These are phyloP conservation scores for Aphaenogaster rudis DNA, from an alignment of 1,140 invertebrate species.

Conservation along the genomic window DNA sequence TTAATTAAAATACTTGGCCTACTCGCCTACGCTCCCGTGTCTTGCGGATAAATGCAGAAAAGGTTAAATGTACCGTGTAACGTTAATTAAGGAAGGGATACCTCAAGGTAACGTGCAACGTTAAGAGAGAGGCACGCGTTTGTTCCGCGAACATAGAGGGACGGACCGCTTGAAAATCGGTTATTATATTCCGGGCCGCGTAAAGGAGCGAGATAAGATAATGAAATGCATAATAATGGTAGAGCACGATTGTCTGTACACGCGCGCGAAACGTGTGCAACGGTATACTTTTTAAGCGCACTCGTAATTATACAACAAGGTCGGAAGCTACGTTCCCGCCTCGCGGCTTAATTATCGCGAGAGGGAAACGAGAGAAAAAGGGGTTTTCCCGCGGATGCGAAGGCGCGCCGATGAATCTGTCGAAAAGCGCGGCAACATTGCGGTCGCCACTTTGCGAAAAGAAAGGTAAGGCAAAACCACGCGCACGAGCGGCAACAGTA, in stretches of 20 bases:
- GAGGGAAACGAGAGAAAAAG: not conserved
- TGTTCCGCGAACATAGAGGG: not conserved
- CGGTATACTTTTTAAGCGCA: slow-evolving; percentile 35
- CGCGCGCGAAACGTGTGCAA: not conserved
- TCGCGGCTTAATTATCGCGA: slow-evolving; percentile 45
- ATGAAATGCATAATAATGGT: slow-evolving; percentile 49
- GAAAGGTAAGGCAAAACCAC: slow-evolving; percentile 22
- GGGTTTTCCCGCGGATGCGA: not conserved
- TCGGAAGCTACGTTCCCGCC: not conserved
- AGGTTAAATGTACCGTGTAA: not conserved
- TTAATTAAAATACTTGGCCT: slow-evolving; percentile 44
- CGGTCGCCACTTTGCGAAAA: slow-evolving; percentile 27
- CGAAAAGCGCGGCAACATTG: slow-evolving; percentile 51
- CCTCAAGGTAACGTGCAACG: not conserved
- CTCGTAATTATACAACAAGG: slow-evolving; percentile 33
- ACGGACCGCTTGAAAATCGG: slow-evolving; percentile 12
- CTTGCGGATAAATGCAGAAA: slow-evolving; percentile 1
- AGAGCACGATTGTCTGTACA: not conserved
- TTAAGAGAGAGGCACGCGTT: not conserved
- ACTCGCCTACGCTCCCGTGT: not conserved
- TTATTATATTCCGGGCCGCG: not conserved
- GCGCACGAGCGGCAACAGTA: not conserved
- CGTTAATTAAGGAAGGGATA: not conserved
- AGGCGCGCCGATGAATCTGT: slow-evolving; percentile 48
- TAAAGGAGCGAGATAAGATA: slow-evolving; percentile 26